A percentile compares a stretch with the other conserved stretches of the same genome.
These are phyloP conservation scores for Chaetophractus vellerosus DNA, from an alignment of 2,797 vertebrate species.

Conservation along the genomic window DNA sequence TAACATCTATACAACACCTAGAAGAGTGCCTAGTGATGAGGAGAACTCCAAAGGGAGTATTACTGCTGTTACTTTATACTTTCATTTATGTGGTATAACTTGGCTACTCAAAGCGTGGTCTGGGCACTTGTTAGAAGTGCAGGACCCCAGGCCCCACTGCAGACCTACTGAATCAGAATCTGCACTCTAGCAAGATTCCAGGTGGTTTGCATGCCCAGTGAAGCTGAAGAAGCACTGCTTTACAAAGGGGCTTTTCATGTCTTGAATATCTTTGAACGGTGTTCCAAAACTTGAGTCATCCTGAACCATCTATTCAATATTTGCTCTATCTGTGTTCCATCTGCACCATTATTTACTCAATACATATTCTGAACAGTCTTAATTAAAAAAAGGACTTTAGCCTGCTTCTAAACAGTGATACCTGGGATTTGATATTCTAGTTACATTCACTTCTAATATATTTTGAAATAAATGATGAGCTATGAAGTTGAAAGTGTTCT, in stretches of 20 bases:
- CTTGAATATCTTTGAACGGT: slow-evolving; percentile 17
- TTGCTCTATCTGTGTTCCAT: neutral
- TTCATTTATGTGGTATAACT: neutral
- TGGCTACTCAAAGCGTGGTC: too few relatives aligned
- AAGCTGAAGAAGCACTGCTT: neutral
- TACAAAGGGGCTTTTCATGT: neutral
- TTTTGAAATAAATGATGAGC: slow-evolving; percentile 30
- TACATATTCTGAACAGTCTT: slow-evolving; percentile 31
- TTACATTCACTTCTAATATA: slow-evolving; percentile 16
- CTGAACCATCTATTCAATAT: neutral
- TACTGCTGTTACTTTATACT: neutral
- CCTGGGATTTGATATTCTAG: neutral
- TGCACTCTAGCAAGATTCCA: neutral
- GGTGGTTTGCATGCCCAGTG: neutral
- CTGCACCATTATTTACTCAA: slow-evolving; percentile 51
- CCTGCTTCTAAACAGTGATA: neutral
- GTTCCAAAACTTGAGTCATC: slow-evolving; percentile 48
- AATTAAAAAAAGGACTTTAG: neutral
- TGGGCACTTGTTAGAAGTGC: neutral
- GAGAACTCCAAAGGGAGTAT: neutral
- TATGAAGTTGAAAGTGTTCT: neutral
- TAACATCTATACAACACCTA: neutral
- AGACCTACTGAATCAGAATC: neutral
- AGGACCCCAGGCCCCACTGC: neutral
- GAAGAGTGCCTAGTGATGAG: neutral